A percentile compares a stretch with the other conserved stretches of the same genome.
Conservation (phyloP, 2,797 vertebrate species). For the Peromyscus attwateri region DNA sequence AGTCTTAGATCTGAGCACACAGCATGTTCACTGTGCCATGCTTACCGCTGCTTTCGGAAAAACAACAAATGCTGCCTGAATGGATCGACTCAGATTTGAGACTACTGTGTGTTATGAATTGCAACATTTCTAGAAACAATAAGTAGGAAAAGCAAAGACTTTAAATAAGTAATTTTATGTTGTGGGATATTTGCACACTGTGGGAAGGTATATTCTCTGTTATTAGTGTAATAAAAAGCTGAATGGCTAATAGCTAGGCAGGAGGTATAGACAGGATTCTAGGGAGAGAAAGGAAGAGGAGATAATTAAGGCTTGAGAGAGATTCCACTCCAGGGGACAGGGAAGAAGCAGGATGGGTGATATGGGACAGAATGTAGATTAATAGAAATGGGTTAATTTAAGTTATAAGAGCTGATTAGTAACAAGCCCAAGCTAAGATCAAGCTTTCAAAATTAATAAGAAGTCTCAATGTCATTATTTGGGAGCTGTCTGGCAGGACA, state of each 20-base stretch:
- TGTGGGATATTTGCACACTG: background rate
- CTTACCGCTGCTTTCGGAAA: accelerated
- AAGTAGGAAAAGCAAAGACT: background rate
- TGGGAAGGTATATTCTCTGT: background rate
- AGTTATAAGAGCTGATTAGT: background rate
- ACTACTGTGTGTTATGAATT: background rate
- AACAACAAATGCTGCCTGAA: background rate
- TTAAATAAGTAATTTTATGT: background rate
- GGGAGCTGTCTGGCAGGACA: background rate
- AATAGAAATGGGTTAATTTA: background rate
- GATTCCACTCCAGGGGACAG: background rate
- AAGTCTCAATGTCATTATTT: background rate
- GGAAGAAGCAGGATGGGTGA: background rate
- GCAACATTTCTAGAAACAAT: background rate
- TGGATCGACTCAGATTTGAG: background rate
- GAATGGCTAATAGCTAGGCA: background rate
- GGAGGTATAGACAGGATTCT: background rate
- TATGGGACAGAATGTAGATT: background rate
- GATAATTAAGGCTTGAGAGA: background rate
- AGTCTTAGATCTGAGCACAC: background rate
- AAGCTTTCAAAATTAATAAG: background rate
- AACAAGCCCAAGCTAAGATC: background rate
- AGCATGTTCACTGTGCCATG: background rate
- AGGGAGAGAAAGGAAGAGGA: background rate
- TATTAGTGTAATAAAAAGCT: background rate